Evolutionary conservation across 2,888 invertebrate genomes (phyloP), one percentile per base, ranked within the genome.

Genomic region (Lepidocyrtoides sp.): DNA sequence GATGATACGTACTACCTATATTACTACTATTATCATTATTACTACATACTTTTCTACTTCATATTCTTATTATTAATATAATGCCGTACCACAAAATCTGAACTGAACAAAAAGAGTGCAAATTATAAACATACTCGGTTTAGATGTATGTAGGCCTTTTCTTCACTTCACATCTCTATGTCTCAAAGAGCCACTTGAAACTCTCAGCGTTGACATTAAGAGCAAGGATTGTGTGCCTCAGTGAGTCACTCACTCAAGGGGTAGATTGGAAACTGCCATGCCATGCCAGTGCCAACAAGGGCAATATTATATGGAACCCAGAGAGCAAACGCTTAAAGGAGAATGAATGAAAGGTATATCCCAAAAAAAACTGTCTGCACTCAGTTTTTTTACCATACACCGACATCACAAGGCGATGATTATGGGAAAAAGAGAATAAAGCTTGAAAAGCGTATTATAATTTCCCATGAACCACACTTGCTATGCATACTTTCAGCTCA

Each of bases 131-230:
- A 48, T 36, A 12, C 41, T 54, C 14, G n/a, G 54, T 32, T 14
- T 8, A 41, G 60, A 48, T 41, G 14, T 29, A 20, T 17, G 8
- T n/a, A 57, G 5, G n/a, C 26, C 84, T 36, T 90, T 66, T 84
- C 85, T 66, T 85, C 85, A 63, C 84, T 69, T 91, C 85, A 69
- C 81, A 89, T 79, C 75, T 83, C 83, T 54, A 51, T 69, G 89
- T 84, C 81, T 85, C 81, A 85, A 91, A 81, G 85, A 86, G 72
- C 85, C 85, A 81, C 90, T 91, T 91, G 85, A 91, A 91, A 79
- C 90, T 86, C 90, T 91, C 90, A 81, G 32, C 85, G 90, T 91
- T 91, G 90, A 91, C 90, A 91, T 91, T 91, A 91, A 91, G 90
- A 85, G 90, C 69, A 51, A 75, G 85, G 90, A 91, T 91, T 91